phyloP scores from a whole-genome alignment of 2,888 invertebrate species.

The Agrilus mali region DNA sequence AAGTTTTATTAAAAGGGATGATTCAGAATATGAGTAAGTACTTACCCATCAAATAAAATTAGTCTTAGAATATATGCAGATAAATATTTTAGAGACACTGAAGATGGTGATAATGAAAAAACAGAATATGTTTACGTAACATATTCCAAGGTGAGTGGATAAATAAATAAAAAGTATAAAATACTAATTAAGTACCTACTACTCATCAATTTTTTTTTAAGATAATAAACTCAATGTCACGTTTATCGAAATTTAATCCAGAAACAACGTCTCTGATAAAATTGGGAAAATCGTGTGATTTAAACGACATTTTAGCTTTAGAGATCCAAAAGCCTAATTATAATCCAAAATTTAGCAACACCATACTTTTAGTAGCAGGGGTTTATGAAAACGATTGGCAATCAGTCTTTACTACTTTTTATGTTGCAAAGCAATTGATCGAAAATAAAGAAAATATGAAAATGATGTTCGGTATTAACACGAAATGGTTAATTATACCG shows the following conservation, averaged over 20 bases:
- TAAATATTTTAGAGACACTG: background rate
- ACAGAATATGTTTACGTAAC: background rate
- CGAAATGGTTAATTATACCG: slow-evolving; percentile 5
- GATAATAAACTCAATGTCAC: background rate
- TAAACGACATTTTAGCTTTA: slow-evolving; percentile 1
- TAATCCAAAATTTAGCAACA: background rate
- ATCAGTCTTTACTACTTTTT: slow-evolving; percentile 4
- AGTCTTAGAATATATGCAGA: background rate
- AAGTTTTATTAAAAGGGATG: too few relatives aligned
- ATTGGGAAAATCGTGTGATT: slow-evolving; percentile 4
- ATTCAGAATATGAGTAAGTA: too few relatives aligned
- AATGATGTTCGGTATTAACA: too few relatives aligned
- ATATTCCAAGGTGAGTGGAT: too few relatives aligned
- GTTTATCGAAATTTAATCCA: background rate
- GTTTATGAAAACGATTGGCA: slow-evolving; percentile 7
- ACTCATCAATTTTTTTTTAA: background rate
- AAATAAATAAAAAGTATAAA: too few relatives aligned
- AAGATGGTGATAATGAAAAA: too few relatives aligned
- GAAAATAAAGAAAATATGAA: background rate
- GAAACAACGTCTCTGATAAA: slow-evolving; percentile 3
- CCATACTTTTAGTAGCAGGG: slow-evolving; percentile 7
- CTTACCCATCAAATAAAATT: too few relatives aligned
- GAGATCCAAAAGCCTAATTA: slow-evolving; percentile 3
- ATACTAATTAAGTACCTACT: background rate
- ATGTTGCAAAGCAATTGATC: slow-evolving; percentile 2